Evolutionary conservation across 2,797 vertebrate species (phyloP), one percentile per base, ranked within the genome.

Genomic region (Microctenopoma stevenorrisi): DNA sequence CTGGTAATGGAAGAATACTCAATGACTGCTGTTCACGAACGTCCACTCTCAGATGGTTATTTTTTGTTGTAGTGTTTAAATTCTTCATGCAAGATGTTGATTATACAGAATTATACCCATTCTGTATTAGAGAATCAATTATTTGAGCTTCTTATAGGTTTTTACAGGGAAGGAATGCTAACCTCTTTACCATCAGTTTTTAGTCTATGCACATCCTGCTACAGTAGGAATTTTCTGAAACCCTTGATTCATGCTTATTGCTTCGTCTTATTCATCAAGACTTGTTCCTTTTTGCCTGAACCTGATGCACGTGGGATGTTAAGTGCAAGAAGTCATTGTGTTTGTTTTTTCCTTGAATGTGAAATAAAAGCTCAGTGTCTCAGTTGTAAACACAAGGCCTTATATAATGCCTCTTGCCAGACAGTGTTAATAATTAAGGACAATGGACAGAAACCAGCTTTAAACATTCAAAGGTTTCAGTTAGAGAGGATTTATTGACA

Each of bases 351-450:
- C 48, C 40, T 56, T 30, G 65, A 64, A 59, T 82, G 86, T 82
- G 64, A 88, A 85, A 89, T 84, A 58, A 86, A 90, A 88, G 79
- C 76, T 49, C 59, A 87, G 85, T 76, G 76, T 87, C 86, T 84
- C 74, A 85, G 76, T 81, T 83, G 78, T 88, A 81, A 91, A 91
- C 88, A 89, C 72, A 68, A 48, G 60, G 74, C 50, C 76, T 92
- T 91, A 90, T 88, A 85, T 88, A 93, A 94, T 78, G 64, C 64
- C 38, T 53, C 74, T 81, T 88, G 85, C 64, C 81, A 85, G 72
- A 81, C 85, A 14, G 14, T 76, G 72, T 92, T 84, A 89, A 90
- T 93, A 91, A 93, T 92, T 93, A 75, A 90, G 78, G 78, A 82
- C 79, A 85, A 86, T 68, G 79, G 89, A 86, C 66, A 87, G 71